Evolutionary conservation across 53 echinoderm and acorn worm species (phyloP).

Genomic region (Temnopleurus reevesii): DNA sequence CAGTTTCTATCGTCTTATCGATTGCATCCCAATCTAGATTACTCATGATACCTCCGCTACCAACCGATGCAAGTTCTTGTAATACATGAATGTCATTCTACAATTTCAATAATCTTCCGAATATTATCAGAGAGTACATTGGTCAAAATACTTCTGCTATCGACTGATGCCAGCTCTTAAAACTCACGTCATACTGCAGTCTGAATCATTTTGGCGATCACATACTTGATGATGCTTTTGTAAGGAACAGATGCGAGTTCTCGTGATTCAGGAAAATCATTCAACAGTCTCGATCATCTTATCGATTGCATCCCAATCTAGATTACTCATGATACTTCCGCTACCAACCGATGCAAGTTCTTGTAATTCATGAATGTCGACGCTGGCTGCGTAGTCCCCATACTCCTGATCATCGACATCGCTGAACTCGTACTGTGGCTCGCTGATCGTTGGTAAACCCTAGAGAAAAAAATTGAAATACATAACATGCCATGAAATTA

Average conservation of each 20-base stretch:
- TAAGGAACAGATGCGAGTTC: not conserved
- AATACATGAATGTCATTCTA: no score
- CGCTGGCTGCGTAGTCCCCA: slow-evolving; percentile 73
- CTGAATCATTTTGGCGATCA: no score
- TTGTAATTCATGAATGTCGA: slow-evolving; percentile 73
- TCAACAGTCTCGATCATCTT: slow-evolving; percentile 80
- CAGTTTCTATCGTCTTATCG: no score
- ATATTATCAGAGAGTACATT: slow-evolving; percentile 70
- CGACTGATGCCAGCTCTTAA: slow-evolving; percentile 63
- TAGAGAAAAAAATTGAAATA: not conserved
- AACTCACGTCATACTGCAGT: no score
- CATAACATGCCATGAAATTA: no score
- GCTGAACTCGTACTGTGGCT: slow-evolving; percentile 41
- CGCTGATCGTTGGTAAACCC: slow-evolving; percentile 43
- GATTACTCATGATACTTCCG: slow-evolving; percentile 82
- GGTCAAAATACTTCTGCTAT: slow-evolving; percentile 64
- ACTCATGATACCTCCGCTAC: no score
- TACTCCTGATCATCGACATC: slow-evolving; percentile 61
- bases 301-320: slow-evolving; percentile 92
- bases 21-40: no score
- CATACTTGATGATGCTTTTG: no score
- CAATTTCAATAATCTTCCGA: slow-evolving; percentile 67
- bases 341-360: slow-evolving; percentile 83
- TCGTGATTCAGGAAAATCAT: not conserved
- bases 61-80: no score